These are phyloP conservation scores for Drosophila paracracens DNA, from an alignment of 2,888 invertebrate species.

Conservation along the genomic window DNA sequence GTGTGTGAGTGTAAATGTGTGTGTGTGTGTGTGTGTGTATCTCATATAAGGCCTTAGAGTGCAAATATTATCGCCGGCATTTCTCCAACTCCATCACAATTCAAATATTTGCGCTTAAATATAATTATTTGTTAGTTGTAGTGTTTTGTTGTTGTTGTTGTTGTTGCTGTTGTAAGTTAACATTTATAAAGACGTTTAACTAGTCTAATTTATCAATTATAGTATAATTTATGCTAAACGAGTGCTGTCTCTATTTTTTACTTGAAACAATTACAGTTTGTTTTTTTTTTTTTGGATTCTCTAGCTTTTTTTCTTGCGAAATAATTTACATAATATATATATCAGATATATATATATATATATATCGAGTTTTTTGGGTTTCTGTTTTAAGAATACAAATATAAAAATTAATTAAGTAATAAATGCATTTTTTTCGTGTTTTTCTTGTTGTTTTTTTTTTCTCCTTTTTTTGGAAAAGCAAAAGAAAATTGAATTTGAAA, in stretches of 20 bases:
- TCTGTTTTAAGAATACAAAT: conserved; percentile 63
- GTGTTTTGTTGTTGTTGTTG: conserved; percentile 19
- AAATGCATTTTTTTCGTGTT: conserved; percentile 68
- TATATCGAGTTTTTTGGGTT: conserved; percentile 40
- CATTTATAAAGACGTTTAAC: conserved; percentile 70
- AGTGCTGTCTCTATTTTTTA: conserved; percentile 60
- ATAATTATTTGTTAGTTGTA: conserved; percentile 49
- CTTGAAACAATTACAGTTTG: conserved; percentile 69
- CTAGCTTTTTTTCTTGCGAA: conserved; percentile 73
- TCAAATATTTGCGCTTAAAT: conserved; percentile 77
- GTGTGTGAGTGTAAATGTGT: conserved; percentile 38
- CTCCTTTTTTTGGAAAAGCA: conserved; percentile 70
- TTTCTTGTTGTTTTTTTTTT: conserved; percentile 30
- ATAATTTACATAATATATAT: conserved; percentile 74
- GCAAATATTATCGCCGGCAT: conserved; percentile 73
- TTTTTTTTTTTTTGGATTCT: conserved; percentile 65
- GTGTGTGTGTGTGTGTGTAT: conserved; percentile 56
- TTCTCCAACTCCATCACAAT: conserved; percentile 65
- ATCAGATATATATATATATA: conserved; percentile 29
- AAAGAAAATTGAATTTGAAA: conserved; percentile 44
- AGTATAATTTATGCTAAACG: conserved; percentile 74
- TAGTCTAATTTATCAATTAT: conserved; percentile 74
- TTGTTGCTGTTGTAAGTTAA: conserved; percentile 53
- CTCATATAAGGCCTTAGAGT: conserved; percentile 80
- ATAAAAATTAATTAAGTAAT: conserved; percentile 80